Evolutionary conservation across 1,140 invertebrate genomes (phyloP).

Genomic region (Listronotus oregonensis): DNA sequence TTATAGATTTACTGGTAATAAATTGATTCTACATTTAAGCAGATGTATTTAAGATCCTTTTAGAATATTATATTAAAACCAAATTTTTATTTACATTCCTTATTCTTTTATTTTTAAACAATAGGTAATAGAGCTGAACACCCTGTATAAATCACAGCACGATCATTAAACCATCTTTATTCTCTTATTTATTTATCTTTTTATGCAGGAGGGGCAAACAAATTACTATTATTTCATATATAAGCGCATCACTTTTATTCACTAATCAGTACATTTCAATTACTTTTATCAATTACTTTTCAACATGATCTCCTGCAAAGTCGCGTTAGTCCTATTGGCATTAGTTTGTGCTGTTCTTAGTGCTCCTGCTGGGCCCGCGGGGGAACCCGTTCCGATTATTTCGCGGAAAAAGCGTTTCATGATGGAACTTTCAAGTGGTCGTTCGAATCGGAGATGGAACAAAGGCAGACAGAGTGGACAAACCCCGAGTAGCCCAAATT

Average conservation of each 20-base stretch:
- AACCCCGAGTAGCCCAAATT: slow-evolving; percentile 8
- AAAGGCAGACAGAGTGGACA: slow-evolving; percentile 29
- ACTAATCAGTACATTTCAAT: slow-evolving; percentile 11
- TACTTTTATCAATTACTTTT: too few species aligned
- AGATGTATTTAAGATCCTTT: too few species aligned
- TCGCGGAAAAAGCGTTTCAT: slow-evolving; percentile 27
- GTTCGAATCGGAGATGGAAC: slow-evolving; percentile 33
- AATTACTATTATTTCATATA: slow-evolving; percentile 26
- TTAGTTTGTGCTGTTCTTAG: slow-evolving; percentile 5
- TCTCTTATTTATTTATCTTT: too few species aligned
- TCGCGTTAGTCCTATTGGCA: slow-evolving; percentile 10
- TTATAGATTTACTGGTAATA: too few species aligned
- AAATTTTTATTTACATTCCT: too few species aligned
- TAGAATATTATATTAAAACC: too few species aligned
- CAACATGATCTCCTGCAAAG: slow-evolving; percentile 2
- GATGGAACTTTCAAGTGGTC: slow-evolving; percentile 33
- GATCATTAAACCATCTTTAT: neutral
- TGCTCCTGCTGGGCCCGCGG: slow-evolving; percentile 13
- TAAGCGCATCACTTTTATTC: slow-evolving; percentile 15
- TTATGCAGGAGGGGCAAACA: slow-evolving; percentile 13
- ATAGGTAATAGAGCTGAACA: neutral
- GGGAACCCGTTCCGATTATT: slow-evolving; percentile 32
- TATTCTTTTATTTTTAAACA: too few species aligned
- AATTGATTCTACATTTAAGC: too few species aligned
- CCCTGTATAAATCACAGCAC: slow-evolving; percentile 7